These are phyloP conservation scores for Plectropomus leopardus DNA, from an alignment of 2,113 vertebrate genomes.

Conservation along the genomic window DNA sequence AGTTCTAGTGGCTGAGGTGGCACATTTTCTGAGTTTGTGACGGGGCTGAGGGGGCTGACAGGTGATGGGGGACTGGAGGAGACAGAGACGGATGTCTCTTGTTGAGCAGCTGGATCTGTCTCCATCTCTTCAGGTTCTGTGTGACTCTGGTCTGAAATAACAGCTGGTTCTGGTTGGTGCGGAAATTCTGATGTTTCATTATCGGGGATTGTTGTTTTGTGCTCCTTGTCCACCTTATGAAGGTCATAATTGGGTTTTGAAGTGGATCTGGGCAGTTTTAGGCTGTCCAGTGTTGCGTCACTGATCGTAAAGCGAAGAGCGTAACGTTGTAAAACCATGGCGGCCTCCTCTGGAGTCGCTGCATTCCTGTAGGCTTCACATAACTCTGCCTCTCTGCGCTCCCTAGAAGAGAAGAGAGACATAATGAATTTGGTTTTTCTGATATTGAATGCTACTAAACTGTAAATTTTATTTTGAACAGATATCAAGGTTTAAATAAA, in stretches of 20 bases:
- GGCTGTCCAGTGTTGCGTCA: slow-evolving; percentile 93
- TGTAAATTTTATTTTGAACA: neutral
- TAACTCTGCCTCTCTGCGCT: slow-evolving; percentile 91
- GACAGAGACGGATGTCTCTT: slow-evolving; percentile 5
- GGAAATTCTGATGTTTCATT: slow-evolving; percentile 21
- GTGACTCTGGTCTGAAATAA: slow-evolving; percentile 9
- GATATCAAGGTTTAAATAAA: neutral
- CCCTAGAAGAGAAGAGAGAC: slow-evolving; percentile 76
- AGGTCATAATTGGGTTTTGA: slow-evolving; percentile 65
- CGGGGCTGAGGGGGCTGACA: slow-evolving; percentile 80
- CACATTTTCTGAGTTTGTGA: slow-evolving; percentile 45
- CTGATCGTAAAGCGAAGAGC: slow-evolving; percentile 98
- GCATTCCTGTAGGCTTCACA: slow-evolving; percentile 93
- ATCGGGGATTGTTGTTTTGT: neutral
- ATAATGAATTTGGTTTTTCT: slow-evolving; percentile 20
- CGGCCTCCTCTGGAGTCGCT: slow-evolving; percentile 92
- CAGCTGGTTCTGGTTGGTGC: slow-evolving; percentile 30
- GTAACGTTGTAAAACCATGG: slow-evolving; percentile 94
- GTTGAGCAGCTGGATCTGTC: neutral
- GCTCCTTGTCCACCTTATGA: slow-evolving; percentile 27
- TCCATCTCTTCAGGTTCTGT: slow-evolving; percentile 24
- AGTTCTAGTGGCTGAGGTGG: slow-evolving; percentile 71
- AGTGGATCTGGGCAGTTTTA: slow-evolving; percentile 91
- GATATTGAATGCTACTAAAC: neutral
- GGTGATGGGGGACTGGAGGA: slow-evolving; percentile 63